Conservation (phyloP, 2,888 invertebrate genomes). For the Calliphora vomitoria region DNA sequence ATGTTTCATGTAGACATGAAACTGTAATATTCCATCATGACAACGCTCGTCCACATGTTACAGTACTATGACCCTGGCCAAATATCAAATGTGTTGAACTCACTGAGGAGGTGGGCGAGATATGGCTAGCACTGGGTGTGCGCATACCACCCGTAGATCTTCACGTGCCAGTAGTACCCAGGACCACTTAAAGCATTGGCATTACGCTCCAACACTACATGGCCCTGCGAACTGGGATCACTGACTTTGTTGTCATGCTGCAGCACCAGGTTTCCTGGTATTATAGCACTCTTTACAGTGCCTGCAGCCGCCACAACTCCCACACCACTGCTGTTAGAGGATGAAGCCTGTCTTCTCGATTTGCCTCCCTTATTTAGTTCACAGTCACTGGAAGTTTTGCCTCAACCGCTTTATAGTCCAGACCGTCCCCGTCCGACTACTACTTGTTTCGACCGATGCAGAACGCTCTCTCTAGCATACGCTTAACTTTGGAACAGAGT, state of each 20-base stretch:
- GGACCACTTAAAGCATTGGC: conserved; percentile 44
- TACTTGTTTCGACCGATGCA: too few relatives aligned
- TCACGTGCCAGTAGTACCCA: conserved; percentile 75
- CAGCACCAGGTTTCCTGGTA: conserved; percentile 79
- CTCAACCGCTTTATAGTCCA: too few relatives aligned
- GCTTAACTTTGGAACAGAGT: too few relatives aligned
- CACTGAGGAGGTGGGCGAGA: conserved; percentile 83
- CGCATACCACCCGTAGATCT: conserved; percentile 78
- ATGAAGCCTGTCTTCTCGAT: conserved; percentile 63
- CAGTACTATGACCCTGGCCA: conserved; percentile 76
- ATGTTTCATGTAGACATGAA: too few relatives aligned
- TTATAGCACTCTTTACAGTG: conserved; percentile 78
- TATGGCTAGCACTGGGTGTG: conserved; percentile 81
- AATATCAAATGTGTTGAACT: conserved; percentile 84
- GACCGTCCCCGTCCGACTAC: too few relatives aligned
- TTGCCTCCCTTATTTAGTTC: conserved; percentile 79
- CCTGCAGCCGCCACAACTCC: conserved; percentile 34
- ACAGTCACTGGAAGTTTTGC: conserved; percentile 77
- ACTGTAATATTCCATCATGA: too few relatives aligned
- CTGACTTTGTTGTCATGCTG: conserved; percentile 75
- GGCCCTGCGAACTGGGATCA: conserved; percentile 74
- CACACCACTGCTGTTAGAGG: conserved; percentile 52
- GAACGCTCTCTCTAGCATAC: too few relatives aligned
- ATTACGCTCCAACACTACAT: conserved; percentile 80
- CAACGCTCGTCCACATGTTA: too few relatives aligned